Base-by-base conservation (phyloP, 2,888 invertebrate species). In the Pharmacophagus antenor region DNA sequence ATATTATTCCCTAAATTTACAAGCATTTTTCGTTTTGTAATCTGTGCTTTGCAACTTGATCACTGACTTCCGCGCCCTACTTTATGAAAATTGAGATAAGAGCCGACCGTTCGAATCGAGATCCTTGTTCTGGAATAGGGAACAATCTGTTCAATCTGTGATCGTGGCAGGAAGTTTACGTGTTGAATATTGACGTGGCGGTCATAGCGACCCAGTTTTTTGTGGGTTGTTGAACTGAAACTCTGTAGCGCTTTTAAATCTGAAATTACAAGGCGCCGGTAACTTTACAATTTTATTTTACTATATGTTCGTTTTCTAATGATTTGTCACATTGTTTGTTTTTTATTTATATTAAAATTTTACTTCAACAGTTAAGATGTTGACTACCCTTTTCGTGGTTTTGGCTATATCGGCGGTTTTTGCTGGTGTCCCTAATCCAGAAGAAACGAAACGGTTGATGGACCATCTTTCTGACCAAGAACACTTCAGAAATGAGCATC, bases 401-500 rank as follows among this genome's bases (percentile, higher is more conserved):
- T 63, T 89, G 69, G 81, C 84, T 46, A 77, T 86, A 60, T 81
- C 88, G 61, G 80, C 86, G 31, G 88, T 80, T 25, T 84, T 88
- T 60, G 86, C 84, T 49, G 88, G 89, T 12, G 94, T 96, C 51
- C 96, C 96, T 1, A 95, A 94, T 76, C 94, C 93, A 15, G 95
- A 95, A 50, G 95, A 95, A 62, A 92, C 93, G 15, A 93, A 94
- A 63, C 86, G 94, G 62, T 85, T 94, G 18, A 83, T 94, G 71
- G 93, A 95, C 66, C 91, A 95, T 76, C 89, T 97, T 5, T 95
- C 95, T 65, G 94, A 96, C 65, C 92, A 94, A 56, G 94, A 95
- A 65, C 98, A 98, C 77, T 97, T 93, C 71, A 92, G 93, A 65
- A 94, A 95, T 66, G 95, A 94, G 23, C 93, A 95, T 63, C 97